Evolutionary conservation across 2,888 invertebrate species (phyloP), one percentile per base, ranked within the genome.

Genomic region (Embidobia sp.): DNA sequence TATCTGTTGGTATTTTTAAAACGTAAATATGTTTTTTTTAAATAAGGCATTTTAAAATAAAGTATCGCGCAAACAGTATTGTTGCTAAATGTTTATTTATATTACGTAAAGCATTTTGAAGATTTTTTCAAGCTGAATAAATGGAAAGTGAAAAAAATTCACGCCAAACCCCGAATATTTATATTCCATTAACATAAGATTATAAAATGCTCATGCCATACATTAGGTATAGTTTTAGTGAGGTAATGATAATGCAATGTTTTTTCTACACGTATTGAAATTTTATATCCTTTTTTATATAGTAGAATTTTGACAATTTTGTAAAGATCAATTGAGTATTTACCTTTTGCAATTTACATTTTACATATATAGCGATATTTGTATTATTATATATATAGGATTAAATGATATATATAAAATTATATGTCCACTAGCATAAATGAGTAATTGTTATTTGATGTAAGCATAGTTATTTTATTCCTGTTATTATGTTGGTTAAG

Each of bases 401-500:
- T 13, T 48, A 63, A 49, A 22, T 13, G 29, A 27, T 16, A 46
- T 11, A 51, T 29, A 49, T 10, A 10, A 35, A 44, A 19, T 49
- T 10, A 26, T 33, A 19, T 37, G 22, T 61, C 61, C 13, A 59
- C 10, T 55, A 67, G 19, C 1, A 15, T 19, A 61, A 35, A 27
- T 27, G n/a, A 35, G 19, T 40, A 53, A 11, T 63, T 63, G 53
- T 63, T 72, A 51, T 59, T 15, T 22, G 31, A 16, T 69, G n/a
- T 37, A 48, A 57, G 37, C 46, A 55, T 18, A 29, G 11, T 6
- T 46, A 15, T 64, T 64, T 53, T 64, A 67, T 55, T 48, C 40
- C 11, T 66, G 53, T 53, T 66, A 53, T 22, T 53, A 46, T 61
- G 55, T 69, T 59, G 48, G 26, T 35, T 61, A 61, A 44, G 51